phyloP scores from a whole-genome alignment of 2,797 vertebrate genomes.

The Typhlichthys subterraneus region DNA sequence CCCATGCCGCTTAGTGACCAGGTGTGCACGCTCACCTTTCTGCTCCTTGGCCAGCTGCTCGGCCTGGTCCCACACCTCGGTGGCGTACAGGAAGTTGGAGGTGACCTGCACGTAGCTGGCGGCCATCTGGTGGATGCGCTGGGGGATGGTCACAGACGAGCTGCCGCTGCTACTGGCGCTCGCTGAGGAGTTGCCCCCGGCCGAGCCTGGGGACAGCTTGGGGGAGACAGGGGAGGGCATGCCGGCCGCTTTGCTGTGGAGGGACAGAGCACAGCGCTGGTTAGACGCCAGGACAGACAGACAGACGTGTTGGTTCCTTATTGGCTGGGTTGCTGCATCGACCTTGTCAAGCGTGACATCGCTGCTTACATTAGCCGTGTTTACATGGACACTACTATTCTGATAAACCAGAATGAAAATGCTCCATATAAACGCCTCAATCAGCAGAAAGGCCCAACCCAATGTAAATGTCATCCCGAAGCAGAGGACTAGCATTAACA shows the following conservation, averaged over 20 bases:
- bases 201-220: conserved; percentile 94
- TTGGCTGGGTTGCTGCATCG: no score
- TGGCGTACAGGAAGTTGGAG: conserved; percentile 96
- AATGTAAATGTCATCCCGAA: no score
- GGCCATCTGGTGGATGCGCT: conserved; percentile 99
- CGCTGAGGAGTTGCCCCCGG: conserved; percentile 87
- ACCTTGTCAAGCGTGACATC: no score
- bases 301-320: no score
- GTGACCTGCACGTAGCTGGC: conserved; percentile 99
- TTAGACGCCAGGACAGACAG: no score
- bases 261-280: neutral
- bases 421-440: no score
- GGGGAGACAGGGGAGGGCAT: conserved; percentile 98
- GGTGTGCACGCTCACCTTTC: conserved; percentile 79
- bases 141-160: conserved; percentile 96
- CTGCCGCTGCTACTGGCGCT: conserved; percentile 87
- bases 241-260: conserved; percentile 88
- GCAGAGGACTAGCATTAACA: no score
- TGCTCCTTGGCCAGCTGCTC: conserved; percentile 96
- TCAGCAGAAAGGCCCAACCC: no score
- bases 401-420: no score
- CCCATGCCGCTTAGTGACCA: no score
- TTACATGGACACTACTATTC: no score
- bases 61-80: conserved; percentile 99
- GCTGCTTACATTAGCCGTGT: no score